Percentiles rank a stretch among this genome's conserved stretches.
Evolutionary conservation across 2,113 vertebrate species (phyloP).

Genomic region (Scartelaos histophorus): DNA sequence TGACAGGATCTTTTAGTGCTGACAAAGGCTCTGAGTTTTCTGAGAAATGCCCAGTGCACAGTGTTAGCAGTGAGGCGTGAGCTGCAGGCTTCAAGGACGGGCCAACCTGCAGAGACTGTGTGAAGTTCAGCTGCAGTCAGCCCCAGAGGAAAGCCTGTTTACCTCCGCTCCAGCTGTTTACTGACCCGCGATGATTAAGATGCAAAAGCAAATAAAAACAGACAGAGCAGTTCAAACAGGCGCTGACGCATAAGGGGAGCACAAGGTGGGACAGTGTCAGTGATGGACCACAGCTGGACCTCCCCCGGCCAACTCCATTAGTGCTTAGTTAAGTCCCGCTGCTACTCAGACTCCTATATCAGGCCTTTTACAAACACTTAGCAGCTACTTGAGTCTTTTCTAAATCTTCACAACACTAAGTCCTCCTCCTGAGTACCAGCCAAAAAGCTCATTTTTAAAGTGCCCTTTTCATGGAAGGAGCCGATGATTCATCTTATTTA

Average conservation of each 20-base stretch:
- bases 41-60: conserved; percentile 30
- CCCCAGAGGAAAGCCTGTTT: conserved; percentile 74
- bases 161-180: conserved; percentile 73
- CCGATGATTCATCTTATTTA: conserved; percentile 39
- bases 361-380: conserved; percentile 35
- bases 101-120: conserved; percentile 18
- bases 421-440: conserved; percentile 24
- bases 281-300: conserved; percentile 74
- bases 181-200: conserved; percentile 79
- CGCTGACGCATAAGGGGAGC: conserved; percentile 68
- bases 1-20: conserved; percentile 20
- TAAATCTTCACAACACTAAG: conserved; percentile 29
- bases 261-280: conserved; percentile 63
- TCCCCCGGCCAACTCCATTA: conserved; percentile 49
- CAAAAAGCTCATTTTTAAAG: conserved; percentile 49
- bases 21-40: conserved; percentile 24
- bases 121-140: conserved; percentile 50
- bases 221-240: conserved; percentile 70
- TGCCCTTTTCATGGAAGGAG: conserved; percentile 19
- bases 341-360: conserved; percentile 39
- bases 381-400: conserved; percentile 29
- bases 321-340: conserved; percentile 27
- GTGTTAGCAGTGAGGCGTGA: conserved; percentile 16
- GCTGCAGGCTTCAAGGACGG: conserved; percentile 27
- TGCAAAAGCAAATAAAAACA: conserved; percentile 74